Base-by-base conservation (phyloP, 2,797 vertebrate species). In the Macropus fuliginosus region DNA sequence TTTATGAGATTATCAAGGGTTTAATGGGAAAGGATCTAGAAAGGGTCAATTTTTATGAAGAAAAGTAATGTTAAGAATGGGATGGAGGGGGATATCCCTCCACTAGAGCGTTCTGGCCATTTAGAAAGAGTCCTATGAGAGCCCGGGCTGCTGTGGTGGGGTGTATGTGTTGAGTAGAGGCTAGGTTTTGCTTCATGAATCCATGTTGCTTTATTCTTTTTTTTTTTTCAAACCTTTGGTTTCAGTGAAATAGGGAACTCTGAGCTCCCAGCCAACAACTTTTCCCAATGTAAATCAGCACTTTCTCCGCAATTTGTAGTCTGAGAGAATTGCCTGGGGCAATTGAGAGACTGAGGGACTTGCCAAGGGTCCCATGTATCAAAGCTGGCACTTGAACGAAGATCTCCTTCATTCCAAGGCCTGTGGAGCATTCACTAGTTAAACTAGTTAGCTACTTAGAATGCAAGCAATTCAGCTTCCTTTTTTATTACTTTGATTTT, bases 141-240 rank as follows among this genome's bases (percentile, higher is more conserved):
- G 2, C 54, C 29, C 0, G 13, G 18, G 29, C 14, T 31, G 90
- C 12, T 8, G 1, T 10, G 24, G 0, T 9, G 0, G 66, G n/a
- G 11, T 46, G 0, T 1, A 3, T 11, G 11, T 54, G 54, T 0
- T 46, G 3, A 50, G 0, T 81, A 24, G 40, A 81, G 24, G 21
- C 74, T 24, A 87, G 10, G 31, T 16, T 74, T 74, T 74, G 5
- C 62, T 87, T 50, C 74, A 28, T 50, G 74, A 46, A 46, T 81
- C 18, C 66, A 21, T 40, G 2, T 40, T 40, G n/a, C n/a, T 40
- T 40, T 66, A 52, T n/a, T 34, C 14, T 34, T 57, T 57, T 28
- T 0, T 34, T 66, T 14, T 40, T 46, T 46, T 1, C 74, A 27
- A 11, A 4, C 9, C 40, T 4, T 11, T 11, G 74, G 21, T 87